Conservation (phyloP, 1,140 invertebrate species). For the Yoshiicerus persimilis region DNA sequence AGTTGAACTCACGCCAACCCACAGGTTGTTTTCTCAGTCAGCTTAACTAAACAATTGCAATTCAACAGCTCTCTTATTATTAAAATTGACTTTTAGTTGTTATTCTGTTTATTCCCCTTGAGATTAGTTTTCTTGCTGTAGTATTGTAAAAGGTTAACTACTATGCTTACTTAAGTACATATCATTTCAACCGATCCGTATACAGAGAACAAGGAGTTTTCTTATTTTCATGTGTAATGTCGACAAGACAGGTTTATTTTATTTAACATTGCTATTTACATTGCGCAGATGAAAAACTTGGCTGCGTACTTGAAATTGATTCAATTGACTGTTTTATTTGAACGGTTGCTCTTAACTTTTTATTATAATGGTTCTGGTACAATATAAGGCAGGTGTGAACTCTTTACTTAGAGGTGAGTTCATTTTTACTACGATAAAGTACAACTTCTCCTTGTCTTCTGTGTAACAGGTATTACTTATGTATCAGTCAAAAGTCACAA, state of each 20-base stretch:
- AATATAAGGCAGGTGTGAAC: not conserved
- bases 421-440: not conserved
- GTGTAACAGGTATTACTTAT: not conserved
- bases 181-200: not conserved
- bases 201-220: not conserved
- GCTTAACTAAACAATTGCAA: not conserved
- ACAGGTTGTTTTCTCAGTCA: not conserved
- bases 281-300: not conserved
- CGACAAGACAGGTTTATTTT: not conserved
- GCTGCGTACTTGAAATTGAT: not conserved
- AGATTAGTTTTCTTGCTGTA: not conserved
- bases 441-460: not conserved
- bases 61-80: not conserved
- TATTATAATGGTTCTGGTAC: not conserved
- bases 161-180: not conserved
- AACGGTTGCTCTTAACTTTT: not conserved
- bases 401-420: not conserved
- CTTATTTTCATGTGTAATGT: not conserved
- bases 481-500: not conserved
- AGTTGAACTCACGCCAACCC: not conserved
- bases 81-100: not conserved
- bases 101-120: not conserved
- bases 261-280: not conserved
- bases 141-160: not conserved
- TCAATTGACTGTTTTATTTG: conserved; percentile 14